Base-by-base conservation (phyloP, 2,113 vertebrate species). In the Ameiurus melas region DNA sequence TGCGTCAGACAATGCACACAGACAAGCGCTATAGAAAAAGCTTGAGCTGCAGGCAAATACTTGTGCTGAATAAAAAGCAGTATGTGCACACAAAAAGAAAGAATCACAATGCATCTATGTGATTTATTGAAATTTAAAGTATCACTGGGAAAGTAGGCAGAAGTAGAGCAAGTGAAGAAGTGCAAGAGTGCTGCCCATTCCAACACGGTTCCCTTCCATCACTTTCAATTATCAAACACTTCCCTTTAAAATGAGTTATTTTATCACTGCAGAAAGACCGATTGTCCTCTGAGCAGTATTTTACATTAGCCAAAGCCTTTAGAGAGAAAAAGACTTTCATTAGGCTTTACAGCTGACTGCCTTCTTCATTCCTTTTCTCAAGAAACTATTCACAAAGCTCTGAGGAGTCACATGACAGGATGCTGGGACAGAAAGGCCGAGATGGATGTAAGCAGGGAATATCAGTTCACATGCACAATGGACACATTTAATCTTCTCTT, bases 201-300 rank as follows among this genome's bases (percentile, higher is more conserved):
- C 94, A 95, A 96, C 93, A 96, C 94, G 95, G 94, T 93, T 94
- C 93, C 91, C 80, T 94, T 95, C 93, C 95, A 96, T 96, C 93
- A 96, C 95, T 97, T 97, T 96, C 95, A 96, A 94, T 96, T 96
- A 96, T 95, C 93, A 94, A 94, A 96, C 94, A 92, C 91, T 94
- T 87, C 93, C 92, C 95, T 96, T 95, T 93, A 94, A 96, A 97
- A 96, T 93, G 94, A 94, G 92, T 93, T 92, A 96, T 92, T 96
- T 94, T 94, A 95, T 93, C 94, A 95, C 93, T 94, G 93, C 93
- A 95, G 95, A 95, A 94, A 95, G 95, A 96, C 93, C 95, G 96
- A 97, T 95, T 96, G 95, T 95, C 95, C 95, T 94, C 94, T 92
- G 93, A 96, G 94, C 94, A 93, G 93, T 90, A 89, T 94, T 96